Conservation (phyloP, 2,888 invertebrate genomes). For the Tillus elongatus region DNA sequence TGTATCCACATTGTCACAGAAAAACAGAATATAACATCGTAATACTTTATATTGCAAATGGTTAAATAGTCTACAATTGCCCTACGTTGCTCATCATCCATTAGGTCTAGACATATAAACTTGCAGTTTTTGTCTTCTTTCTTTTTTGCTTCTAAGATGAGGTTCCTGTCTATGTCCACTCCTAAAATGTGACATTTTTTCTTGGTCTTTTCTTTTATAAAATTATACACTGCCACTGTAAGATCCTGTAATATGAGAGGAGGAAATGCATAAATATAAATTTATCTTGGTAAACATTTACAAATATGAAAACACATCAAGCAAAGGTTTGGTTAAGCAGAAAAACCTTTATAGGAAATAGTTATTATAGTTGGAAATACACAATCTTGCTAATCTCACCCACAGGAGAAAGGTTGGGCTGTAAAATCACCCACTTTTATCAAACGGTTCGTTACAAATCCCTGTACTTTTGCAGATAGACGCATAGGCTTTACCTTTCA, state of each 20-base stretch:
- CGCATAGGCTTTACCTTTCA: too few relatives aligned
- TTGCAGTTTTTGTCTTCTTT: constrained; percentile 42
- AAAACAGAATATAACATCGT: constrained; percentile 67
- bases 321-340: too few relatives aligned
- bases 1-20: constrained; percentile 90
- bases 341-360: too few relatives aligned
- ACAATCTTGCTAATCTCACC: too few relatives aligned
- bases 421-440: too few relatives aligned
- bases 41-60: constrained; percentile 40
- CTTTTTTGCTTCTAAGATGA: constrained; percentile 60
- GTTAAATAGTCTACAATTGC: constrained; percentile 45
- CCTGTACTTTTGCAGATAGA: too few relatives aligned
- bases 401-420: too few relatives aligned
- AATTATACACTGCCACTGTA: constrained; percentile 50
- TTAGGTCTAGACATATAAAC: constrained; percentile 55
- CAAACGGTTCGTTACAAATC: too few relatives aligned
- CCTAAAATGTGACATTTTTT: constrained; percentile 49
- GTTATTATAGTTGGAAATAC: too few relatives aligned
- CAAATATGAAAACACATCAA: too few relatives aligned
- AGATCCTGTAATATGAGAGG: constrained; percentile 47
- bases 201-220: constrained; percentile 42
- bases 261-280: too few relatives aligned
- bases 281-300: too few relatives aligned
- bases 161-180: constrained; percentile 63
- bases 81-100: constrained; percentile 38